A percentile compares a stretch with the other conserved stretches of the same genome.
Conservation (phyloP, 2,888 invertebrate genomes). For the Lamellibrachia satsuma region DNA sequence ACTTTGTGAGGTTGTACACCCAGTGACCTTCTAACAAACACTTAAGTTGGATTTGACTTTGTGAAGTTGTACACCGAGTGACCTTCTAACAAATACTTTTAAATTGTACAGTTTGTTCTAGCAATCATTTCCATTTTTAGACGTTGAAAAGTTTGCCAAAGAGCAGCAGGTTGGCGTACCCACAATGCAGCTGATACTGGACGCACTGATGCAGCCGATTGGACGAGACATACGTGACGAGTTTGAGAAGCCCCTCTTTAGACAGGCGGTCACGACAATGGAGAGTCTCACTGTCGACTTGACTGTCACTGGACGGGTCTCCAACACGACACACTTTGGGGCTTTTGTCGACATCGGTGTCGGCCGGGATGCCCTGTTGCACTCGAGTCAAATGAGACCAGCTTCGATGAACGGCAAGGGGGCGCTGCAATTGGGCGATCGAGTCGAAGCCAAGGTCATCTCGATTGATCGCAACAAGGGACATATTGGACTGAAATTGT, state of each 20-base stretch:
- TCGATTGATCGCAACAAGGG: constrained; percentile 46
- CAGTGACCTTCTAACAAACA: too few relatives aligned
- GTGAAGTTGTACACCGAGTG: too few relatives aligned
- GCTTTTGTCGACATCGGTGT: constrained; percentile 82
- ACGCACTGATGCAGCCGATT: constrained; percentile 76
- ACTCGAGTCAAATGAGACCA: constrained; percentile 64
- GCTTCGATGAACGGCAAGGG: constrained; percentile 34
- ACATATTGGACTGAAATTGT: constrained; percentile 49
- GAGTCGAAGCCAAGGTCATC: constrained; percentile 52
- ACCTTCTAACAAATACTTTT: too few relatives aligned
- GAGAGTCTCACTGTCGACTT: constrained; percentile 70
- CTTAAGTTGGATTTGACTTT: too few relatives aligned
- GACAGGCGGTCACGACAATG: constrained; percentile 76
- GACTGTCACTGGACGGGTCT: constrained; percentile 75
- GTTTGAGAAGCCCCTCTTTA: constrained; percentile 78
- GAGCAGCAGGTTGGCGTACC: constrained; percentile 73
- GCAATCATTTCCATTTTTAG: constrained; percentile 47
- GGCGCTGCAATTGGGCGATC: constrained; percentile 53
- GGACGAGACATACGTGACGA: constrained; percentile 80
- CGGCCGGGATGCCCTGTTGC: constrained; percentile 62
- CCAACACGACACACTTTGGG: constrained; percentile 89
- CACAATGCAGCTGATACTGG: constrained; percentile 77
- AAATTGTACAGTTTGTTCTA: background rate
- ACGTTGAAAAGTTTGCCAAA: constrained; percentile 66
- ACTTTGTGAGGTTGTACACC: too few relatives aligned